phyloP scores from a whole-genome alignment of 2,888 invertebrate species.

The Caenorhabditis sp. region DNA sequence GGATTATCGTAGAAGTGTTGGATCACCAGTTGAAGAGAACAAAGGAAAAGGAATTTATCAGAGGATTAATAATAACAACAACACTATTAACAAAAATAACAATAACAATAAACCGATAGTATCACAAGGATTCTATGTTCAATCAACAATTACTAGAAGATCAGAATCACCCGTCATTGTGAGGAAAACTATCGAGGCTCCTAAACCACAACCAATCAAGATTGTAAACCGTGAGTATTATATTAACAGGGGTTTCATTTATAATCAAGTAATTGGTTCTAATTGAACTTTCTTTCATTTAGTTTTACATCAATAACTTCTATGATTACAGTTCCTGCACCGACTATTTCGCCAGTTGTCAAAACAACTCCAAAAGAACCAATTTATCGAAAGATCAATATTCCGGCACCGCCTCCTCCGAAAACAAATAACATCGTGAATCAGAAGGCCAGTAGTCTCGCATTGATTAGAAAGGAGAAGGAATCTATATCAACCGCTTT shows the following conservation, averaged over 20 bases:
- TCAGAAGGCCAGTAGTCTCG: no score
- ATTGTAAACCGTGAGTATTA: background rate
- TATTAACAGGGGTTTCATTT: no score
- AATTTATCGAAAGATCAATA: background rate
- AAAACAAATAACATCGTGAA: no score
- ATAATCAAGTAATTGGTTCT: no score
- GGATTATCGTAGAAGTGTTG: slow-evolving; percentile 13
- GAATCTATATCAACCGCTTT: background rate
- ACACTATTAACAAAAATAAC: background rate
- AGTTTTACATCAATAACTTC: no score
- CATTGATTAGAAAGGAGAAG: no score
- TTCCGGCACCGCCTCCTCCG: background rate
- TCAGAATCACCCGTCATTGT: slow-evolving; percentile 9
- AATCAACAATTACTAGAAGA: background rate
- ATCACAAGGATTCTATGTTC: background rate
- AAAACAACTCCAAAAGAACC: background rate
- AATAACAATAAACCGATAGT: background rate
- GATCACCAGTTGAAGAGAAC: slow-evolving; percentile 9
- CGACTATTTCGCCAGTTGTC: background rate
- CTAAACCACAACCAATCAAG: background rate
- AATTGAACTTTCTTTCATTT: no score
- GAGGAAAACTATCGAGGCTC: background rate
- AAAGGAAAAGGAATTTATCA: slow-evolving; percentile 16
- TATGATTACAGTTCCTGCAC: background rate
- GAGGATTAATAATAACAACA: background rate